Percentiles rank a stretch among this genome's conserved stretches.
phyloP scores from a whole-genome alignment of 2,113 vertebrate species.

The Corydoras sp. region DNA sequence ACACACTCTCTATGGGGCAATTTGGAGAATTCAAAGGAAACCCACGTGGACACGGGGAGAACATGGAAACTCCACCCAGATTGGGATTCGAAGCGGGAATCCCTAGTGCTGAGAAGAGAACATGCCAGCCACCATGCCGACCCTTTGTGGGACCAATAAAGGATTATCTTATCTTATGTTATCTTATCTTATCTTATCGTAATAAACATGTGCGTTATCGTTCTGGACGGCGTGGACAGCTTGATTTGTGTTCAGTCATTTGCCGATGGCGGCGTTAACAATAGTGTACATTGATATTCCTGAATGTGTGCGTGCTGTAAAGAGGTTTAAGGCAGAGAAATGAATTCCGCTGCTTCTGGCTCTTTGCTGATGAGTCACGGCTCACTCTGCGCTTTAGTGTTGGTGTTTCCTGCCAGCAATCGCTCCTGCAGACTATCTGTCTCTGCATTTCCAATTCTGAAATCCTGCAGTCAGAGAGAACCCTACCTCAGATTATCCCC shows the following conservation, averaged over 20 bases:
- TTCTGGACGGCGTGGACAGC: neutral
- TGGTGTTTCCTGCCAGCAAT: slow-evolving; percentile 43
- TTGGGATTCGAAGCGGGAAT: too few species aligned
- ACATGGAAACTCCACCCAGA: too few species aligned
- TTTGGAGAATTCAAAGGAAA: too few species aligned
- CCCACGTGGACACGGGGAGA: too few species aligned
- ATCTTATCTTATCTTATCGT: too few species aligned
- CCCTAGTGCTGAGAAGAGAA: too few species aligned
- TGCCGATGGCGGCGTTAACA: slow-evolving; percentile 15
- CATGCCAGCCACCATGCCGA: too few species aligned
- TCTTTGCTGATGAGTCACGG: slow-evolving; percentile 55
- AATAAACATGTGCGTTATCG: too few species aligned
- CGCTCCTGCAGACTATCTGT: slow-evolving; percentile 44
- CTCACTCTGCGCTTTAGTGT: slow-evolving; percentile 32
- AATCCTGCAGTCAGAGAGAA: slow-evolving; percentile 10
- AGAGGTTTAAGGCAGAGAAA: slow-evolving; percentile 19
- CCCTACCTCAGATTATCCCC: slow-evolving; percentile 11
- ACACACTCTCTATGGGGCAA: too few species aligned
- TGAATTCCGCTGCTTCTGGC: slow-evolving; percentile 1
- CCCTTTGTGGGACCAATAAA: too few species aligned
- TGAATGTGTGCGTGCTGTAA: slow-evolving; percentile 2
- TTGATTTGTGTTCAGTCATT: slow-evolving; percentile 12
- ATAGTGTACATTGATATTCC: neutral
- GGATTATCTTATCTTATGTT: too few species aligned
- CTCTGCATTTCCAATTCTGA: slow-evolving; percentile 37